Base-by-base conservation (phyloP, 53 echinoderm and acorn worm genomes). In the Arbacia lixula region DNA sequence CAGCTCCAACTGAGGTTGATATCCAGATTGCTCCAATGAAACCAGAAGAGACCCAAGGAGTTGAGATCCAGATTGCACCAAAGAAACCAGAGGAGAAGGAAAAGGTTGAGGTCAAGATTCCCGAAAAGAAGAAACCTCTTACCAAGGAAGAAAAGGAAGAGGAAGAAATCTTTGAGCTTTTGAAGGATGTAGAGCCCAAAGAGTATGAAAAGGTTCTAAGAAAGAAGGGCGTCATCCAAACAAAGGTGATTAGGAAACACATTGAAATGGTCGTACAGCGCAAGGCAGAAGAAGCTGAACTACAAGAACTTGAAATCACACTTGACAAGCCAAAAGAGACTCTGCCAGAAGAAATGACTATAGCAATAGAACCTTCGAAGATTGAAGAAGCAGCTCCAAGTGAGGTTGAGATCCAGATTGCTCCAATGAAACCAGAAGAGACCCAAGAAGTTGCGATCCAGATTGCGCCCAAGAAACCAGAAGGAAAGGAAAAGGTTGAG, bases 71-170 rank as follows among this genome's bases (percentile, higher is more conserved):
- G 58, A 57, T 57, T 20, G 21, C 58, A 12, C 58, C 58, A 10
- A 21, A 21, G 21, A 39, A 69, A 69, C 40, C 40, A 5, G 38
- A 27, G 8, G 36, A 28, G 14, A 31, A 64, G 14, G 35, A 38
- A 36, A 5, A 17, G 21, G 38, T 22, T 9, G 42, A 68, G 40
- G 40, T 24, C 20, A 20, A 38, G 22, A 42, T 42, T 6, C 69
- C 69, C 19, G 69, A 69, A 42, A 20, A 69, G 69, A 65, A 65
- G 65, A 65, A 65, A 16, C 65, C 65, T 0, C 19, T 65, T n/a
- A 65, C 65, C 17, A 65, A 65, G 33, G 65, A 65, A 65, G 65
- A 65, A 65, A 10, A 65, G 65, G 65, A 65, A 32, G 12, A 65
- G 4, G 36, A 65, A 35, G 65, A 65, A 34, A 65, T 65, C 31